Conservation (phyloP, 2,888 invertebrate genomes). For the Patella pellucida region DNA sequence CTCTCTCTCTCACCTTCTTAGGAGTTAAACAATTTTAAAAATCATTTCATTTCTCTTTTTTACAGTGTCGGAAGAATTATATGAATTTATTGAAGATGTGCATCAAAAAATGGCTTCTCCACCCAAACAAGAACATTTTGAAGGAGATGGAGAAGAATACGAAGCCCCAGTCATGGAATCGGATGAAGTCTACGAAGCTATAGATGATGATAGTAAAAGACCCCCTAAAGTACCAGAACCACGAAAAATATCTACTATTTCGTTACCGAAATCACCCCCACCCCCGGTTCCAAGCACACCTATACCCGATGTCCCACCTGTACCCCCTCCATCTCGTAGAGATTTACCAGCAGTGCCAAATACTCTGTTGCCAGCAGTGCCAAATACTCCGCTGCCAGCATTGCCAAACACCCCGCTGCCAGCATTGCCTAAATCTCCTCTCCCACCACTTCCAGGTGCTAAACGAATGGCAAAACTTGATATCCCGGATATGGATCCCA, state of each 20-base stretch:
- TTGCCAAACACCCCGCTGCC: neutral
- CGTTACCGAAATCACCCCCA: constrained; percentile 21
- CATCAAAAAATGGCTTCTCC: constrained; percentile 20
- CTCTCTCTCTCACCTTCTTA: no score
- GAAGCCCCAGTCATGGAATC: constrained; percentile 28
- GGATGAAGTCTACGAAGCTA: neutral
- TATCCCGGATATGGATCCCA: constrained; percentile 27
- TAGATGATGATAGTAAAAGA: neutral
- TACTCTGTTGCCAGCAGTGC: neutral
- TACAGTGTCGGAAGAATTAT: constrained; percentile 40
- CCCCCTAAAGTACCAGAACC: neutral
- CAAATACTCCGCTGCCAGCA: constrained; percentile 11
- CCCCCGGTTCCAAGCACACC: neutral
- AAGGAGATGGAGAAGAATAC: constrained; percentile 28
- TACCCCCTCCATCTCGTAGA: constrained; percentile 19
- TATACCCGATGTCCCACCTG: constrained; percentile 24
- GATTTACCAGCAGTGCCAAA: neutral
- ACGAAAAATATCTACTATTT: neutral
- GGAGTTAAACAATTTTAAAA: neutral
- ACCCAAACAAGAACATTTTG: neutral
- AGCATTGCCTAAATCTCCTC: constrained; percentile 9
- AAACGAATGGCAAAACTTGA: constrained; percentile 13
- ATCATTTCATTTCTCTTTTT: neutral
- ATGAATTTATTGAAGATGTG: constrained; percentile 40
- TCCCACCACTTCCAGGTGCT: neutral